Percentiles rank a stretch among this genome's conserved stretches.
These are phyloP conservation scores for Baryphthengus martii DNA, from an alignment of 2,113 vertebrate species.

Conservation along the genomic window DNA sequence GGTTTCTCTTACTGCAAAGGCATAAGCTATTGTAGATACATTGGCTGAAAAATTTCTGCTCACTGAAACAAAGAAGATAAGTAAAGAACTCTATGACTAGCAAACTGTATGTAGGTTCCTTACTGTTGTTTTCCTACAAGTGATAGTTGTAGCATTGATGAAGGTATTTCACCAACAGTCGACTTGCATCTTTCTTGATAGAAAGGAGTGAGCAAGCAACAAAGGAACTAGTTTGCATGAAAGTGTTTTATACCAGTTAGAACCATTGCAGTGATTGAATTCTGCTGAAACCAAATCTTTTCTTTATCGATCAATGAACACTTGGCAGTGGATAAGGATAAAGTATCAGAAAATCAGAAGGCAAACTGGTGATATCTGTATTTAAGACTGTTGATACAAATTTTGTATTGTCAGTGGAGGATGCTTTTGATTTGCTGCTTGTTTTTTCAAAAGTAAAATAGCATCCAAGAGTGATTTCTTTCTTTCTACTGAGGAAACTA, in stretches of 20 bases:
- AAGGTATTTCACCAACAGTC: not conserved
- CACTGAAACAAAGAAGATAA: not conserved
- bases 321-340: not conserved
- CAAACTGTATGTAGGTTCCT: not conserved
- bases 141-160: not conserved
- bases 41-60: not conserved
- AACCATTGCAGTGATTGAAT: not conserved
- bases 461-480: not conserved
- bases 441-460: not conserved
- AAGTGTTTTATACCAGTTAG: not conserved
- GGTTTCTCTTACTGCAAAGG: not conserved
- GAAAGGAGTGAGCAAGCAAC: not conserved
- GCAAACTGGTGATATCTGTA: not conserved
- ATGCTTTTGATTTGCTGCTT: not conserved
- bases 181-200: not conserved
- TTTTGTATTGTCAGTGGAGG: not conserved
- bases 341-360: not conserved
- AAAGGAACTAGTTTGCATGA: not conserved
- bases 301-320: not conserved
- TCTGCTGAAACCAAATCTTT: not conserved
- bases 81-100: not conserved
- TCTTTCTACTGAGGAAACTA: not conserved
- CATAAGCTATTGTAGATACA: not conserved
- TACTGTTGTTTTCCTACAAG: not conserved
- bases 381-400: not conserved